A percentile compares a stretch with the other conserved stretches of the same genome.
Evolutionary conservation across 2,888 invertebrate species (phyloP).

Genomic region (Gryllus longicercus): DNA sequence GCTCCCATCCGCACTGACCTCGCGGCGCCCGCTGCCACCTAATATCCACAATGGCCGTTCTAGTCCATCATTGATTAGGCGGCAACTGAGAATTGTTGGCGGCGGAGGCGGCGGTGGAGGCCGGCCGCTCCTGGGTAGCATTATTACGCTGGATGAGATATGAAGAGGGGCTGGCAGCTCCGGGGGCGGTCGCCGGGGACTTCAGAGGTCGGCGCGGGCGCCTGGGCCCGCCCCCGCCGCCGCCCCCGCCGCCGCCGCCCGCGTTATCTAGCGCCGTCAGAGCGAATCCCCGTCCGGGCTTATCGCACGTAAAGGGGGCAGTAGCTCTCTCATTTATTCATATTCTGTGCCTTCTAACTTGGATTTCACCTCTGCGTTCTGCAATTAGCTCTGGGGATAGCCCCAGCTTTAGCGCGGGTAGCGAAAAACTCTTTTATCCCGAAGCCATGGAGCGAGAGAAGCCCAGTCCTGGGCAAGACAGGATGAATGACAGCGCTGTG

Average conservation of each 20-base stretch:
- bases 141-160: neutral
- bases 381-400: too few relatives aligned
- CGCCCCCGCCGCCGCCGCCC: neutral
- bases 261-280: neutral
- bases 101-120: too few relatives aligned
- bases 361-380: too few relatives aligned
- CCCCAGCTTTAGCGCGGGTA: too few relatives aligned
- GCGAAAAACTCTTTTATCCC: too few relatives aligned
- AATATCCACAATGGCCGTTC: neutral
- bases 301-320: conserved; percentile 7
- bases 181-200: neutral
- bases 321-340: conserved; percentile 8
- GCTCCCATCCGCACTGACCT: too few relatives aligned
- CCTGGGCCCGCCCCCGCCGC: neutral
- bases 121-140: too few relatives aligned
- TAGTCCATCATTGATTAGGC: conserved; percentile 17
- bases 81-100: neutral
- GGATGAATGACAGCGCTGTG: too few relatives aligned
- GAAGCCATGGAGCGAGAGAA: too few relatives aligned
- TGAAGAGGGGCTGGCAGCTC: neutral
- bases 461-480: too few relatives aligned
- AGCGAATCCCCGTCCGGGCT: conserved; percentile 3
- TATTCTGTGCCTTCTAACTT: neutral
- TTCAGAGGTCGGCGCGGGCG: neutral
- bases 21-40: too few relatives aligned